phyloP scores from a whole-genome alignment of 2,888 invertebrate species.

The Heteromyza rotundicornis region DNA sequence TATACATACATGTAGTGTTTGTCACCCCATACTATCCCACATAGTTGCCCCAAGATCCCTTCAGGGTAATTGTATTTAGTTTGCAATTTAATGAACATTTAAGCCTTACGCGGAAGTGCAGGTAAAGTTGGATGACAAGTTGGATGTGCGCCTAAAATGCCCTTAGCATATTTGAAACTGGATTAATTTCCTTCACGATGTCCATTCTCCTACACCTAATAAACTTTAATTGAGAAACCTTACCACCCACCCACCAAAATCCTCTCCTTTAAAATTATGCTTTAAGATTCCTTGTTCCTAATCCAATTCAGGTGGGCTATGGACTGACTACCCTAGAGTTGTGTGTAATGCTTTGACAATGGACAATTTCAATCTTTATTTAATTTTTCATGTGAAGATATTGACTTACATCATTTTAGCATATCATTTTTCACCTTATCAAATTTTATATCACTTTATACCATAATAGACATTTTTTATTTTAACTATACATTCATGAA shows the following conservation, averaged over 20 bases:
- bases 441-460: not conserved
- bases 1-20: too few species aligned
- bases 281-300: not conserved
- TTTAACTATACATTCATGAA: not conserved
- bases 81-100: not conserved
- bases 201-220: too few species aligned
- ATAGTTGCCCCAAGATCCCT: not conserved
- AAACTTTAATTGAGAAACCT: too few species aligned
- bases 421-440: too few species aligned
- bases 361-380: too few species aligned
- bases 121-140: conserved; percentile 14
- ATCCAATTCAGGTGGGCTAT: not conserved
- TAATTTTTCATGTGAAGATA: not conserved
- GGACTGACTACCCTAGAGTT: not conserved
- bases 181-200: too few species aligned
- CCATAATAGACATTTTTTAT: not conserved
- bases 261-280: not conserved
- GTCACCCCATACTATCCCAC: not conserved
- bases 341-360: not conserved
- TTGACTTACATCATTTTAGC: not conserved
- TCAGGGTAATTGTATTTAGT: not conserved
- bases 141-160: not conserved
- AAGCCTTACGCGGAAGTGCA: conserved; percentile 21
- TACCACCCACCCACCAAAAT: too few species aligned
- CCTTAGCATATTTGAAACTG: not conserved